phyloP scores from a whole-genome alignment of 2,888 invertebrate species.

The Caradrina kadenii region DNA sequence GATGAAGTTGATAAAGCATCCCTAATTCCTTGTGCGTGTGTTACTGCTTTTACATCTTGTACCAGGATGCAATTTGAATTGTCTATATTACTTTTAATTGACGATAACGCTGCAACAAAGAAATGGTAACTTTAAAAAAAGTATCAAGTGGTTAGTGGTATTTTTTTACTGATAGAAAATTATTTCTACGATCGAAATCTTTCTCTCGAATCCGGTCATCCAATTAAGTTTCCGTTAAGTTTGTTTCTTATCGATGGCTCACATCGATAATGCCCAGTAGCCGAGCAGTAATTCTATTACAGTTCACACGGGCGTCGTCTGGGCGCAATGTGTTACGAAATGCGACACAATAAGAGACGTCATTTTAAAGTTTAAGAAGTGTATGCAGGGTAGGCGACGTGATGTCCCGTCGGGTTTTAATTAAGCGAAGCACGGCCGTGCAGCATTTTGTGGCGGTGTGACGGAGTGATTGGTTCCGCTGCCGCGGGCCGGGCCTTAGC shows the following conservation, averaged over 20 bases:
- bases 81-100: slow-evolving; percentile 97
- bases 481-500: slow-evolving; percentile 73
- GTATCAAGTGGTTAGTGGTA: slow-evolving; percentile 22
- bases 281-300: slow-evolving; percentile 80
- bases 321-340: slow-evolving; percentile 76
- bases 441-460: slow-evolving; percentile 85
- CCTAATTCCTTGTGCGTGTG: slow-evolving; percentile 96
- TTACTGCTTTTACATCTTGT: slow-evolving; percentile 96
- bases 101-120: slow-evolving; percentile 95
- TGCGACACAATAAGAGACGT: slow-evolving; percentile 81
- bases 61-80: slow-evolving; percentile 97
- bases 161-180: slow-evolving; percentile 63
- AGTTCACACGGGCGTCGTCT: slow-evolving; percentile 77
- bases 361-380: slow-evolving; percentile 77
- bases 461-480: slow-evolving; percentile 87
- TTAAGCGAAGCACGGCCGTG: slow-evolving; percentile 84
- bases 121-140: slow-evolving; percentile 52
- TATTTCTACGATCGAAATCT: slow-evolving; percentile 72
- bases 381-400: slow-evolving; percentile 79
- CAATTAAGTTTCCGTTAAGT: slow-evolving; percentile 83
- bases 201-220: slow-evolving; percentile 75
- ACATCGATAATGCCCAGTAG: slow-evolving; percentile 82
- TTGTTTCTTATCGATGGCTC: slow-evolving; percentile 77
- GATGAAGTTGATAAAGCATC: slow-evolving; percentile 91
- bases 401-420: slow-evolving; percentile 87